phyloP scores from a whole-genome alignment of 2,113 vertebrate species.

The Sander vitreus region DNA sequence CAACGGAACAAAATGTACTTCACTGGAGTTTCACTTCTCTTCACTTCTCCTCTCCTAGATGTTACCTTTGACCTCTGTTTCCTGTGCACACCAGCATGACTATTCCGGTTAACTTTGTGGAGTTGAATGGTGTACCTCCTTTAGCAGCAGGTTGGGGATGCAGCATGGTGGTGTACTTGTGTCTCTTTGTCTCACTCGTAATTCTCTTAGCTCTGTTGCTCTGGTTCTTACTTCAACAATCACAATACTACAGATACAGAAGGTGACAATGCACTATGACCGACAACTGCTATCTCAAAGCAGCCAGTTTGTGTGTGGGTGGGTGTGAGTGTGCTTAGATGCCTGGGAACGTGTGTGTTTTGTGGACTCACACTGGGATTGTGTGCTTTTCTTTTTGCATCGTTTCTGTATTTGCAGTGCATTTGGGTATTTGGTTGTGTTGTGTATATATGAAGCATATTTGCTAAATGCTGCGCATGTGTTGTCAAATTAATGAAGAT shows the following conservation, averaged over 20 bases:
- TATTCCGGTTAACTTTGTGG: not conserved
- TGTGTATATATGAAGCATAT: too few species aligned
- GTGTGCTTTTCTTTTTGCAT: too few species aligned
- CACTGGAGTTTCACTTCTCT: not conserved
- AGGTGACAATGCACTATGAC: not conserved
- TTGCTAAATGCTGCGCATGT: too few species aligned
- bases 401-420: too few species aligned
- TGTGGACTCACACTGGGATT: too few species aligned
- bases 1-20: not conserved
- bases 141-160: constrained; percentile 39
- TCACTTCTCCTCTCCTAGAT: not conserved
- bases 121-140: constrained; percentile 21
- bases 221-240: constrained; percentile 39
- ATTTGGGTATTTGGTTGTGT: too few species aligned
- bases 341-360: not conserved
- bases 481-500: too few species aligned
- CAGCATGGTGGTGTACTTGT: constrained; percentile 35
- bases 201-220: constrained; percentile 39
- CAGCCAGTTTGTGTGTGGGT: not conserved
- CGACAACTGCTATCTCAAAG: not conserved
- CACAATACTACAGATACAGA: constrained; percentile 16
- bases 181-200: constrained; percentile 25
- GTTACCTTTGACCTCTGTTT: not conserved
- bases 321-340: not conserved
- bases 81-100: not conserved